These are phyloP conservation scores for Abrostola triplasia DNA, from an alignment of 2,888 invertebrate species.

Conservation along the genomic window DNA sequence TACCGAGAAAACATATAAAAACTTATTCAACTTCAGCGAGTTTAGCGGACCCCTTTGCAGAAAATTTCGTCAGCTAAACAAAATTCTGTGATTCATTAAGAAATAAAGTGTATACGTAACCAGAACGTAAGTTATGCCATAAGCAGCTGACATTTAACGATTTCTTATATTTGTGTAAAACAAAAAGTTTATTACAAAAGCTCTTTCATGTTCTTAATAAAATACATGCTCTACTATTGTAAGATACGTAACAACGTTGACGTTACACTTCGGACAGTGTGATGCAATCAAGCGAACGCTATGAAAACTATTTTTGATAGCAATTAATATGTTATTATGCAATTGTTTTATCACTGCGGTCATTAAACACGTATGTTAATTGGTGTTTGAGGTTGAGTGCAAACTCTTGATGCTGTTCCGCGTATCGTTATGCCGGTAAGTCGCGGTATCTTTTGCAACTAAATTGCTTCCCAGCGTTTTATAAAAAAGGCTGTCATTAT, in stretches of 20 bases:
- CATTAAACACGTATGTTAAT: conserved; percentile 45
- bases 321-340: conserved; percentile 43
- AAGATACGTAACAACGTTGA: conserved; percentile 30
- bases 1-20: background rate
- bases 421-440: conserved; percentile 14
- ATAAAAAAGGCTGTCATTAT: conserved; percentile 1
- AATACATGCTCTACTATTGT: conserved; percentile 8
- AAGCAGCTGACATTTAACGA: background rate
- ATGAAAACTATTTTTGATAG: conserved; percentile 35
- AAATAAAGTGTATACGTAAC: conserved; percentile 12
- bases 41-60: conserved; percentile 21
- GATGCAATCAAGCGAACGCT: conserved; percentile 36
- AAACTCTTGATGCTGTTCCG: conserved; percentile 25
- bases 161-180: too few species aligned
- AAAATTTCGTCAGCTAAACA: conserved; percentile 33
- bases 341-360: conserved; percentile 38
- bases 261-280: conserved; percentile 33
- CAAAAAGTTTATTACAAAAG: background rate
- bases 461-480: conserved; percentile 14
- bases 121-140: conserved; percentile 15
- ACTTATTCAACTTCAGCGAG: conserved; percentile 15
- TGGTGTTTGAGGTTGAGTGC: conserved; percentile 35
- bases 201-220: conserved; percentile 5
- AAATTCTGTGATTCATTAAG: conserved; percentile 4
- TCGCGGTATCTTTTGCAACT: conserved; percentile 12